A percentile compares a stretch with the other conserved stretches of the same genome.
These are phyloP conservation scores for Anser brachyrhynchus DNA, from an alignment of 2,113 vertebrate genomes.

Conservation along the genomic window DNA sequence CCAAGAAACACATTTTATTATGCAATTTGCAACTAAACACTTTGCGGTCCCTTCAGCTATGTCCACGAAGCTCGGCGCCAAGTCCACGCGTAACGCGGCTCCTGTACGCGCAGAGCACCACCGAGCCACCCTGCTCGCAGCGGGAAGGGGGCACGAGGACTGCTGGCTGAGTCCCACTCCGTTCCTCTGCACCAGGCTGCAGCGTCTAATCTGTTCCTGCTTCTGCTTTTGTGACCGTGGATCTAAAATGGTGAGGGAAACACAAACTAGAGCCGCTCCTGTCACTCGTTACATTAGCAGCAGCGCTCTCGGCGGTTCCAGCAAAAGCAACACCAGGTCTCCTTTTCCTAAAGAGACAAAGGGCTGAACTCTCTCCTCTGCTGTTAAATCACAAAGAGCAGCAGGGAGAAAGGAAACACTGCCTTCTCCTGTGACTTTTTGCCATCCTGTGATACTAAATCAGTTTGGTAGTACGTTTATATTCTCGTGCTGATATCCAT, in stretches of 20 bases:
- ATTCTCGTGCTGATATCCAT: background rate
- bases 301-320: background rate
- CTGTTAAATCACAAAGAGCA: background rate
- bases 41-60: background rate
- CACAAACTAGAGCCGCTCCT: fast-evolving
- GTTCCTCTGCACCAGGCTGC: background rate
- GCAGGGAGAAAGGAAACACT: background rate
- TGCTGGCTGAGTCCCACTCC: background rate
- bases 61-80: fast-evolving
- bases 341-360: background rate
- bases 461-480: background rate
- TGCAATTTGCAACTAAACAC: background rate
- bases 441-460: background rate
- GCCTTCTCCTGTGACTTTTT: background rate
- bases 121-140: background rate
- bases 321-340: background rate
- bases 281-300: fast-evolving
- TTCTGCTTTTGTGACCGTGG: background rate
- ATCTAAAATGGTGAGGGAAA: background rate
- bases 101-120: background rate
- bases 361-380: background rate
- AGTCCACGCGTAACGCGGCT: background rate
- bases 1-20: background rate
- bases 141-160: background rate
- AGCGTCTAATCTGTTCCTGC: background rate